Conservation (phyloP, 2,797 vertebrate species). For the Liasis olivaceus region DNA sequence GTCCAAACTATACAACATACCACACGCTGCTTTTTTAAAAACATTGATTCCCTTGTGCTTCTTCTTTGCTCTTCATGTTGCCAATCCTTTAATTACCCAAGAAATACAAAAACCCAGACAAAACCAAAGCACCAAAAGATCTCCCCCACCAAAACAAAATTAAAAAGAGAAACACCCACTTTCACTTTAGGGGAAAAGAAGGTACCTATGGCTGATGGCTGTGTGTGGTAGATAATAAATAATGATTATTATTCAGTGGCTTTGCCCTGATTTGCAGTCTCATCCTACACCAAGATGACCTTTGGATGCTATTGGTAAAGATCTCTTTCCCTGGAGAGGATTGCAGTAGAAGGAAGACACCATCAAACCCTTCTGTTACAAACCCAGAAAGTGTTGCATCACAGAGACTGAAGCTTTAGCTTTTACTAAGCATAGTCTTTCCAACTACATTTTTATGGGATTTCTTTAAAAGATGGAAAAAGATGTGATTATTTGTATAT, state of each 20-base stretch:
- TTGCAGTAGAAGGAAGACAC: conserved; percentile 21
- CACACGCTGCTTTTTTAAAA: neutral
- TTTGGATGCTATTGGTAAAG: conserved; percentile 40
- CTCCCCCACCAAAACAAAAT: neutral
- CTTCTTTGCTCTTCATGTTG: neutral
- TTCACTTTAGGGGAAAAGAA: neutral
- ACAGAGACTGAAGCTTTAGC: conserved; percentile 6
- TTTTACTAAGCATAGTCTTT: conserved; percentile 33
- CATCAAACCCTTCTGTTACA: neutral
- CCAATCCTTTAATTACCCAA: conserved; percentile 26
- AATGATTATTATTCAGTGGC: conserved; percentile 35
- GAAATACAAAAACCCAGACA: conserved; percentile 22
- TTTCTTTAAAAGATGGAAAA: neutral
- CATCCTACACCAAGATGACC: conserved; percentile 15
- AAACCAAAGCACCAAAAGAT: neutral
- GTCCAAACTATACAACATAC: neutral
- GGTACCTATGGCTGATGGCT: neutral
- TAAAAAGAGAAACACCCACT: neutral
- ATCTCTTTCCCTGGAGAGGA: conserved; percentile 29
- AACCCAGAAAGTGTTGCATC: neutral
- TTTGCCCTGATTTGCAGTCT: conserved; percentile 24
- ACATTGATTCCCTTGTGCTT: conserved; percentile 18
- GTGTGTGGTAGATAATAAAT: conserved; percentile 32
- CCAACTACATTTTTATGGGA: neutral
- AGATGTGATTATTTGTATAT: neutral